These are phyloP conservation scores for Neolamprologus ventralis DNA, from an alignment of 2,113 vertebrate species.

Conservation along the genomic window DNA sequence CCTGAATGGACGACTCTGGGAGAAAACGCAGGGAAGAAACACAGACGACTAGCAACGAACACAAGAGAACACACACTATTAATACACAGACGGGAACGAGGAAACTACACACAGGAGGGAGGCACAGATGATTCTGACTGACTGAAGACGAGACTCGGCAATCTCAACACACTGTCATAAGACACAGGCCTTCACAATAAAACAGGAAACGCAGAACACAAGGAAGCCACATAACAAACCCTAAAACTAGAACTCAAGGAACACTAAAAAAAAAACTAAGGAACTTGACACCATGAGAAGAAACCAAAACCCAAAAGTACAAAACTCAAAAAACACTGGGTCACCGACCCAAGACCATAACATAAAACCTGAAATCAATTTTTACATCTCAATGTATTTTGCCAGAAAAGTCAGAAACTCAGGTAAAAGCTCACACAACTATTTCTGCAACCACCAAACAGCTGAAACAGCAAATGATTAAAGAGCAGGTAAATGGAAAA, in stretches of 20 bases:
- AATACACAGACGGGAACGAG: background rate
- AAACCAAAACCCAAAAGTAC: background rate
- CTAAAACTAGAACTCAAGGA: background rate
- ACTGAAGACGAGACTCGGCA: background rate
- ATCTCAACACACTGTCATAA: background rate
- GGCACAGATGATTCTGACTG: background rate
- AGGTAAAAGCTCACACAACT: background rate
- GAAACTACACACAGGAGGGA: background rate
- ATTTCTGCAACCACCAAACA: background rate
- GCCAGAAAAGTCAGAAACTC: background rate
- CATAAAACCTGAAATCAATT: background rate
- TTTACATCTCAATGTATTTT: background rate
- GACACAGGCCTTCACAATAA: background rate
- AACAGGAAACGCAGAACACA: background rate
- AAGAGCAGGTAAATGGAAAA: background rate
- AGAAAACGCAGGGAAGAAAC: background rate
- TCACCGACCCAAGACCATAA: background rate
- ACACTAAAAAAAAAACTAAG: background rate
- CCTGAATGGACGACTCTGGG: background rate
- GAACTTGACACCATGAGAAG: background rate
- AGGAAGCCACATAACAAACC: background rate
- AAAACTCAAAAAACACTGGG: background rate
- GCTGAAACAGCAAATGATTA: background rate
- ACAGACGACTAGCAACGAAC: background rate
- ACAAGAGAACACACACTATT: background rate